A percentile compares a stretch with the other conserved stretches of the same genome.
These are phyloP conservation scores for Fopius arisanus DNA, from an alignment of 1,140 invertebrate species.

Conservation along the genomic window DNA sequence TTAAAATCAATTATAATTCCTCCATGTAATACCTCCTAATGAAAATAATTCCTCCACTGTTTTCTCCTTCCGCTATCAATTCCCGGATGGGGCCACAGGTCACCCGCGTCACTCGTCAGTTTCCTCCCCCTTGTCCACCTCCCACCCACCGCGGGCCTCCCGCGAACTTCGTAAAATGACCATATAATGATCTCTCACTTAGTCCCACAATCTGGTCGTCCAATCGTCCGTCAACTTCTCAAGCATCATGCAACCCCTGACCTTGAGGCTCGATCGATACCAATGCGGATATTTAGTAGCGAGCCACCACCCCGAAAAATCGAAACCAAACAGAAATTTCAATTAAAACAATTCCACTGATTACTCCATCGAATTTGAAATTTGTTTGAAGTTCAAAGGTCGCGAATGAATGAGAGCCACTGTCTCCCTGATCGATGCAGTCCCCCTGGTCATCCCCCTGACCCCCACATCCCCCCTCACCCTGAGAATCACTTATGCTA, in stretches of 20 bases:
- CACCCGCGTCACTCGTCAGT: neutral
- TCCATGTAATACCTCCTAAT: too few relatives aligned
- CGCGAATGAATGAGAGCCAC: neutral
- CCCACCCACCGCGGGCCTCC: neutral
- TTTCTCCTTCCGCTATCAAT: neutral
- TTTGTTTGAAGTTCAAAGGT: neutral
- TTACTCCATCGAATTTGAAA: neutral
- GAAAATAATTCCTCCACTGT: neutral
- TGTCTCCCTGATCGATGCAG: constrained; percentile 21
- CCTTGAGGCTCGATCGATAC: neutral
- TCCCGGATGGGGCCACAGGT: neutral
- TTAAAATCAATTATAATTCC: too few relatives aligned
- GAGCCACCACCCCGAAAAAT: neutral
- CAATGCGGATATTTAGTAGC: neutral
- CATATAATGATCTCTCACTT: neutral
- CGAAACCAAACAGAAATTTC: neutral
- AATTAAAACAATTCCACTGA: neutral
- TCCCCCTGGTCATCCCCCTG: too few relatives aligned
- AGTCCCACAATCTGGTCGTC: neutral
- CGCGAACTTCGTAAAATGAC: neutral
- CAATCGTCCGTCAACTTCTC: too few relatives aligned
- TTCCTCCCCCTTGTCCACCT: neutral
- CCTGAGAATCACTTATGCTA: constrained; percentile 3
- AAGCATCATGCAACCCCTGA: neutral
- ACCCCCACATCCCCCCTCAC: constrained; percentile 1